Evolutionary conservation across 2,113 vertebrate species (phyloP).

Genomic region (Phalacrocorax brasilianus): DNA sequence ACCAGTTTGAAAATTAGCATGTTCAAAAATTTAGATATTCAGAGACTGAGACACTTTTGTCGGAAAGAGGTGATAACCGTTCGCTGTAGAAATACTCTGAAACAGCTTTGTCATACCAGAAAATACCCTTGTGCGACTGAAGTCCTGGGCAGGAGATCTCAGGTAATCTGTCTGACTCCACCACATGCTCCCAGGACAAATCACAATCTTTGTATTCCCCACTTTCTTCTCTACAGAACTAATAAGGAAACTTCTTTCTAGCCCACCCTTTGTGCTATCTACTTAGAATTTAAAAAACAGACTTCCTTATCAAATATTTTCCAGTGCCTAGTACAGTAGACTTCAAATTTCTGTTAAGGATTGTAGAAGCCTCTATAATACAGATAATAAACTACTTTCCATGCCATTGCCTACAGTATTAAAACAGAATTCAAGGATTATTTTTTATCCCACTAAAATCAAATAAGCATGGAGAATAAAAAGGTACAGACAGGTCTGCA

Average conservation of each 20-base stretch:
- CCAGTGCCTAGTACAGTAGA: not conserved
- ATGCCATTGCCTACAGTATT: not conserved
- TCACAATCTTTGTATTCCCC: not conserved
- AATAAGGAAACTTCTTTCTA: not conserved
- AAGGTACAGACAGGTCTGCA: not conserved
- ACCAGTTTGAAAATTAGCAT: not conserved
- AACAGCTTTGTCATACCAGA: not conserved
- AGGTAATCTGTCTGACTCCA: not conserved
- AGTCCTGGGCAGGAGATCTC: not conserved
- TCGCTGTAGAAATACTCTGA: not conserved
- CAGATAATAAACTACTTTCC: not conserved
- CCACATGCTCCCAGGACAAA: not conserved
- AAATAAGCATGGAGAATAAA: not conserved
- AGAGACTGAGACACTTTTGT: not conserved
- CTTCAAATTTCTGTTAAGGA: not conserved
- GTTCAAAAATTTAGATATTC: not conserved
- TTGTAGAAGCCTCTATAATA: not conserved
- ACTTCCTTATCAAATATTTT: not conserved
- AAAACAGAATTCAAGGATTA: not conserved
- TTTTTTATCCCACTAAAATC: not conserved
- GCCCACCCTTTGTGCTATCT: not conserved
- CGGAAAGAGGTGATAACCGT: not conserved
- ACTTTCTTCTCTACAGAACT: not conserved
- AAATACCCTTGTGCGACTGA: not conserved
- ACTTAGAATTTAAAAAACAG: not conserved